Conservation (phyloP, 2,797 vertebrate genomes). For the Liasis olivaceus region DNA sequence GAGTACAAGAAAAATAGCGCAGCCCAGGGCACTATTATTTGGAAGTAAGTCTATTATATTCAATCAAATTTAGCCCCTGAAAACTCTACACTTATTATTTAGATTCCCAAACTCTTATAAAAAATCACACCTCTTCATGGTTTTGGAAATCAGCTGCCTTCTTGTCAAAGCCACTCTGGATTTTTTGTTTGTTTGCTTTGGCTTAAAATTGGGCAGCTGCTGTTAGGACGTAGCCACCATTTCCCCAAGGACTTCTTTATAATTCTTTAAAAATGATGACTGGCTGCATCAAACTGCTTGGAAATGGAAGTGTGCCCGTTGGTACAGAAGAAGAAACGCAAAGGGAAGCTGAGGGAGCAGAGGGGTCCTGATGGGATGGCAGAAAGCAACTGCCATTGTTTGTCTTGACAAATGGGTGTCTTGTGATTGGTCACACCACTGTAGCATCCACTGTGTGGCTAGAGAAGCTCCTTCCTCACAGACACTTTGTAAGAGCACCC, state of each 20-base stretch:
- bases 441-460: not conserved
- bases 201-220: not conserved
- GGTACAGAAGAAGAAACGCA: not conserved
- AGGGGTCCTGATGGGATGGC: not conserved
- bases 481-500: not conserved
- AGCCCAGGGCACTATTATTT: not conserved
- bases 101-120: slow-evolving; percentile 8
- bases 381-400: not conserved
- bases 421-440: not conserved
- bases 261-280: not conserved
- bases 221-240: not conserved
- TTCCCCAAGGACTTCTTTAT: not conserved
- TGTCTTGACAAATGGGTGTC: not conserved
- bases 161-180: slow-evolving; percentile 15
- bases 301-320: not conserved
- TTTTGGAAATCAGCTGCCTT: not conserved
- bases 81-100: slow-evolving; percentile 5
- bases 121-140: slow-evolving; percentile 21
- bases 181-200: not conserved
- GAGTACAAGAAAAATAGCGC: not conserved
- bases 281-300: not conserved
- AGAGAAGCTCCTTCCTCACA: not conserved
- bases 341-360: not conserved
- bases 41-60: not conserved
- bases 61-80: not conserved